phyloP scores from a whole-genome alignment of 2,888 invertebrate species.

The Drosophila pegasa region DNA sequence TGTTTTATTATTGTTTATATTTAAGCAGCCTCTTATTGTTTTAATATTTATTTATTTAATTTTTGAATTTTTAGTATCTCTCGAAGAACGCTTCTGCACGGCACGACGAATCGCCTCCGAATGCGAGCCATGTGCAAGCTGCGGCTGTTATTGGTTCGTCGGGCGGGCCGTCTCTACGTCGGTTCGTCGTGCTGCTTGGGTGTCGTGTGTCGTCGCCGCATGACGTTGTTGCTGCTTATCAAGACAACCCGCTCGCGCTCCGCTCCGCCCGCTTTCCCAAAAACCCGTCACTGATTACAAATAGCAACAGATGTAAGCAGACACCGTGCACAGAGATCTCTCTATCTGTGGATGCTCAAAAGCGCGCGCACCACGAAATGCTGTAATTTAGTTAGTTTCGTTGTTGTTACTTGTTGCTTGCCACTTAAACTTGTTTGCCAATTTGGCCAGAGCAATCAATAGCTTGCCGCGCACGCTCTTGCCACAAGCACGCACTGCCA shows the following conservation, averaged over 20 bases:
- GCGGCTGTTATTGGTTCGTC: conserved; percentile 20
- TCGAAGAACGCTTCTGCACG: conserved; percentile 58
- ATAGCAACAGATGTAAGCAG: conserved; percentile 30
- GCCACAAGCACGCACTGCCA: conserved; percentile 49
- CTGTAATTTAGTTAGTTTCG: conserved; percentile 45
- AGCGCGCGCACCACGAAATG: conserved; percentile 37
- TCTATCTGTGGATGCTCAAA: conserved; percentile 9
- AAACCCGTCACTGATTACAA: conserved; percentile 37
- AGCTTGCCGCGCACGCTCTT: conserved; percentile 53
- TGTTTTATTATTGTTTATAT: conserved; percentile 1
- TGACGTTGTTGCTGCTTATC: conserved; percentile 58
- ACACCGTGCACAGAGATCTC: conserved; percentile 21
- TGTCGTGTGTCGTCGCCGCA: conserved; percentile 32
- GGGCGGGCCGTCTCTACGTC: conserved; percentile 8
- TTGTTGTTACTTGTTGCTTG: conserved; percentile 10
- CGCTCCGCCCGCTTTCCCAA: not conserved
- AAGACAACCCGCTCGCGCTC: conserved; percentile 15
- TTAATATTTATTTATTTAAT: conserved; percentile 1
- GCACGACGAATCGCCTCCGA: conserved; percentile 39
- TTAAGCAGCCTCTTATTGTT: not conserved
- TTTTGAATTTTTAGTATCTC: conserved; percentile 5
- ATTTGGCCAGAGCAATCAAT: conserved; percentile 45
- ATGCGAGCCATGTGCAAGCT: conserved; percentile 45
- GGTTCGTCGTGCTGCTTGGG: conserved; percentile 30
- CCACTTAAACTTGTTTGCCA: conserved; percentile 64